phyloP scores from a whole-genome alignment of 2,113 vertebrate species.

The Mugil cephalus region DNA sequence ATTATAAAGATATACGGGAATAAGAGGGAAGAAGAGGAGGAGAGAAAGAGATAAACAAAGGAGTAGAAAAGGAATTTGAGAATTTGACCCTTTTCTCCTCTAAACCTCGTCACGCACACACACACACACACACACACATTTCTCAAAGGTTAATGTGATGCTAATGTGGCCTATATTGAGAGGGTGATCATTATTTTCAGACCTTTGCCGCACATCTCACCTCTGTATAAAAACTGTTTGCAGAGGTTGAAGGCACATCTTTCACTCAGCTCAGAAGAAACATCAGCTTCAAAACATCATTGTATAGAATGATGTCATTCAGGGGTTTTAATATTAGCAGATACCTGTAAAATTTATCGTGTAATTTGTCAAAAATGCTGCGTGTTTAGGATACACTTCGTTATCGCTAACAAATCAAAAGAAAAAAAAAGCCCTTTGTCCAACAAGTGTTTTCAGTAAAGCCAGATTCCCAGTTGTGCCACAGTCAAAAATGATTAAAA shows the following conservation, averaged over 20 bases:
- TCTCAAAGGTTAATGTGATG: conserved; percentile 76
- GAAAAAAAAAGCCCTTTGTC: no score
- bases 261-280: background rate
- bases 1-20: background rate
- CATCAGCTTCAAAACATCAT: no score
- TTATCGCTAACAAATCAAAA: no score
- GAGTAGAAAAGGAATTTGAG: background rate
- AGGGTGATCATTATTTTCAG: conserved; percentile 69
- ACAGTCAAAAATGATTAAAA: background rate
- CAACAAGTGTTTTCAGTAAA: no score
- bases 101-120: conserved; percentile 15
- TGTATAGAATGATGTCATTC: no score
- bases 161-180: conserved; percentile 71
- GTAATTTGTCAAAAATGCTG: no score
- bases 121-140: conserved; percentile 16
- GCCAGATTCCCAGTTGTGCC: no score
- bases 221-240: conserved; percentile 38
- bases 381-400: no score
- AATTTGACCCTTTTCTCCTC: conserved; percentile 56
- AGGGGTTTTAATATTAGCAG: no score
- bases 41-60: background rate
- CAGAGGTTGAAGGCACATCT: conserved; percentile 11
- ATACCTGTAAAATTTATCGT: no score
- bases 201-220: conserved; percentile 44
- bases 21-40: conserved; percentile 2